These are phyloP conservation scores for Margaritifera margaritifera DNA, from an alignment of 2,888 invertebrate genomes.

Conservation along the genomic window DNA sequence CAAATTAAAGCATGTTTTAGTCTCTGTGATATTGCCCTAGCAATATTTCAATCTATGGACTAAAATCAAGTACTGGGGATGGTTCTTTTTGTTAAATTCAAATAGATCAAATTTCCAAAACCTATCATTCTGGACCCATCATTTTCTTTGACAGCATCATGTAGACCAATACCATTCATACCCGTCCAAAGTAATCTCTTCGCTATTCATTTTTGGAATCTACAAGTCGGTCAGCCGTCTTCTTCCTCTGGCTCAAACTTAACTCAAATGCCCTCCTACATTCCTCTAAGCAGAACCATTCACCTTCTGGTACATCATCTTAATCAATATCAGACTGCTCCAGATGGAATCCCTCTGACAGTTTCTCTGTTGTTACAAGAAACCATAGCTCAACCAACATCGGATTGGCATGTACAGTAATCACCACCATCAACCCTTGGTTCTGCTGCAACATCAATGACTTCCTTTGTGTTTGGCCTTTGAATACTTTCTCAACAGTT, in stretches of 20 bases:
- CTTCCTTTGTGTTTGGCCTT: conserved; percentile 3
- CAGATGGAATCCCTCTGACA: conserved; percentile 19
- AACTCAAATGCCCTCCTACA: background rate
- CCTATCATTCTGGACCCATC: conserved; percentile 16
- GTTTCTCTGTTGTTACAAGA: conserved; percentile 7
- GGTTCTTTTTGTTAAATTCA: conserved; percentile 12
- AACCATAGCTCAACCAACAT: conserved; percentile 8
- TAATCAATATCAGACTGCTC: conserved; percentile 9
- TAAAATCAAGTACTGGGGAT: conserved; percentile 12
- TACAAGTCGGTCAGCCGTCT: background rate
- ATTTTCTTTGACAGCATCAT: conserved; percentile 24
- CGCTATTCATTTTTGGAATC: conserved; percentile 13
- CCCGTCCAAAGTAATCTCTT: conserved; percentile 7
- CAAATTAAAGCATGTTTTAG: conserved; percentile 6
- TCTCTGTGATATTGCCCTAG: conserved; percentile 13
- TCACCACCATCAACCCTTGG: background rate
- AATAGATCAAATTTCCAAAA: conserved; percentile 9
- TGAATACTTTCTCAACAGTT: conserved; percentile 6
- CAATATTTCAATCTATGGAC: conserved; percentile 11
- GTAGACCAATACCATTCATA: conserved; percentile 7
- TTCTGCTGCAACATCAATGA: conserved; percentile 1
- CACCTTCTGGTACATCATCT: conserved; percentile 14
- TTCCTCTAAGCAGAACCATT: conserved; percentile 14
- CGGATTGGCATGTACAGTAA: conserved; percentile 9
- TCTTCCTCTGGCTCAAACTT: background rate